Evolutionary conservation across 2,888 invertebrate species (phyloP), one percentile per base, ranked within the genome.

Genomic region (Falcaria lacertinaria): DNA sequence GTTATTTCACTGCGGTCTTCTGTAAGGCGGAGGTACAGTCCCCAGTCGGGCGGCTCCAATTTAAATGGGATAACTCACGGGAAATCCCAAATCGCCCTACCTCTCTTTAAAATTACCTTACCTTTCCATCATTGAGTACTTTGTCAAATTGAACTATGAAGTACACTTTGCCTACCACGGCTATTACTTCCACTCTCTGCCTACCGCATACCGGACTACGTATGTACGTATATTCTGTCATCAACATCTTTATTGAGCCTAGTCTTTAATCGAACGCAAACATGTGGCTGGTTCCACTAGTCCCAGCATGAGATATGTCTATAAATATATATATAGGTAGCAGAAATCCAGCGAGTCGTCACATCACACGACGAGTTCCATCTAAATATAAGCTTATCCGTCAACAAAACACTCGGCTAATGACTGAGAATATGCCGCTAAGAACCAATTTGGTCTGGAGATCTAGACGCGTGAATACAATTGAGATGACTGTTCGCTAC

Each of bases 361-460:
- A 43, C 41, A 48, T 41, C 49, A 50, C 47, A 46, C 46, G 52
- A 41, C 56, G 57, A 60, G 60, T 64, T 45, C 33, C 42, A 25
- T 46, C 68, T 66, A 66, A 65, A 65, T 64, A 63, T 66, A 66
- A 47, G 37, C 35, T 36, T 33, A 44, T 58, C 64, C 54, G 62
- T 64, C 62, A 62, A 58, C 64, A 48, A 44, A 41, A 44, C 35
- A 33, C 43, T 41, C 40, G 40, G 47, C 61, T 65, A 65, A 63
- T 60, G 61, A 59, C 45, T 42, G 45, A 43, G 33, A 52, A 46
- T 47, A 51, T 44, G 46, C 48, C 41, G 41, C 34, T 43, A 38
- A 33, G 35, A 37, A 44, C 25, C 34, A 25, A 28, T 35, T 14
- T 34, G 28, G 32, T 39, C n/a, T n/a, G 25, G 16, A 37, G 22